Conservation (phyloP, 2,113 vertebrate genomes). For the Vombatus ursinus region DNA sequence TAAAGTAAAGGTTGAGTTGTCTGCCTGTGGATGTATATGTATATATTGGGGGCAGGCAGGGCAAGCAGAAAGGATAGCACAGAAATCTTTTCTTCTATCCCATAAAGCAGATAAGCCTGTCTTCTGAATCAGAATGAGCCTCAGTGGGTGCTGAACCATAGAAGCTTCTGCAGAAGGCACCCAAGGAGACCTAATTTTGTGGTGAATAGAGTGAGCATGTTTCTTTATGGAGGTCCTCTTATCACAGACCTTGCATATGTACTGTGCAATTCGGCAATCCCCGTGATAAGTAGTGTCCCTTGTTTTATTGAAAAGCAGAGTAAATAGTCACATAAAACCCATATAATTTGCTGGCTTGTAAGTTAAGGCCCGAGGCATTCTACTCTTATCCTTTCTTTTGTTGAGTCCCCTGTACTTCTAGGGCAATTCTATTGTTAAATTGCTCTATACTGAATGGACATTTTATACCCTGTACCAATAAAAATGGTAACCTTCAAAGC, state of each 20-base stretch:
- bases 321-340: conserved; percentile 81
- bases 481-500: conserved; percentile 59
- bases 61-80: conserved; percentile 42
- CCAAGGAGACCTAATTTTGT: conserved; percentile 71
- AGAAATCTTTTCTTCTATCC: conserved; percentile 58
- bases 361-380: conserved; percentile 80
- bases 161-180: conserved; percentile 57
- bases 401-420: conserved; percentile 74
- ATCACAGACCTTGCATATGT: conserved; percentile 71
- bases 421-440: conserved; percentile 74
- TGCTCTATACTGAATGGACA: conserved; percentile 52
- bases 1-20: neutral
- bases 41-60: neutral
- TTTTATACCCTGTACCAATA: conserved; percentile 58
- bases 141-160: conserved; percentile 49
- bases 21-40: neutral
- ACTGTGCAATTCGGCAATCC: conserved; percentile 60
- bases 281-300: conserved; percentile 62
- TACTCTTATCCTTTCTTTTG: conserved; percentile 77
- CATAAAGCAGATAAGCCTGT: conserved; percentile 68
- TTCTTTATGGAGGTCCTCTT: conserved; percentile 63
- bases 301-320: conserved; percentile 71
- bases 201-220: conserved; percentile 55
- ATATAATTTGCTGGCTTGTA: conserved; percentile 79
- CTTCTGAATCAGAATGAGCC: conserved; percentile 64